These are phyloP conservation scores for Drosophila baimaii DNA, from an alignment of 1,140 invertebrate species.

Conservation along the genomic window DNA sequence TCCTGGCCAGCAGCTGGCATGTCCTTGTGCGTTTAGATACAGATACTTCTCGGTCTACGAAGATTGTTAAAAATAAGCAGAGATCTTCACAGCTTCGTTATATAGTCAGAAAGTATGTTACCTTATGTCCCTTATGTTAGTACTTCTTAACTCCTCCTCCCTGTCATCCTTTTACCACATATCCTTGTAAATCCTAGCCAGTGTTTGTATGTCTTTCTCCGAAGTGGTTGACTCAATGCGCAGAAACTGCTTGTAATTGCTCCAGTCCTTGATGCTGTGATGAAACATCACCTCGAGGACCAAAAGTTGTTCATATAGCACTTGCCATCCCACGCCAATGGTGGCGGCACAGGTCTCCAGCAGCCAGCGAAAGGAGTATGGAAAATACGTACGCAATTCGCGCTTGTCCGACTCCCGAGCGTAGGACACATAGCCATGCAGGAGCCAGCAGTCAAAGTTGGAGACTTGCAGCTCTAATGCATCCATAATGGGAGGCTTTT, in stretches of 20 bases:
- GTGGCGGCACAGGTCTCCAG: conserved; percentile 85
- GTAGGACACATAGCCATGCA: conserved; percentile 47
- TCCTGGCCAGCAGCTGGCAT: not conserved
- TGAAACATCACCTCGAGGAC: conserved; percentile 76
- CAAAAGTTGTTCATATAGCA: conserved; percentile 85
- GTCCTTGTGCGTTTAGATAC: not conserved
- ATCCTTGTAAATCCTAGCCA: conserved; percentile 58
- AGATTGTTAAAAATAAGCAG: not conserved
- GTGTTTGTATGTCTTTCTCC: conserved; percentile 58
- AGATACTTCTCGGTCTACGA: too few relatives aligned
- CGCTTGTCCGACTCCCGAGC: conserved; percentile 52
- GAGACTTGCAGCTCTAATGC: conserved; percentile 57
- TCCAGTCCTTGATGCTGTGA: conserved; percentile 66
- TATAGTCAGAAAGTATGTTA: not conserved
- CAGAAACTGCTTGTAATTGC: conserved; percentile 46
- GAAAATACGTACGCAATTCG: conserved; percentile 82
- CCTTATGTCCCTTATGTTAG: not conserved
- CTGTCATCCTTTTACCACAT: not conserved
- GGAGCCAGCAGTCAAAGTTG: conserved; percentile 81
- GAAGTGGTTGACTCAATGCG: conserved; percentile 47
- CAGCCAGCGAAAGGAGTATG: conserved; percentile 85
- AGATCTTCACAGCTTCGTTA: not conserved
- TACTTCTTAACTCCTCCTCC: not conserved
- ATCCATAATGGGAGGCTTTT: not conserved
- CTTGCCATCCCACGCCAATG: conserved; percentile 82